phyloP scores from a whole-genome alignment of 2,797 vertebrate genomes.

The Leptoclinus maculatus region DNA sequence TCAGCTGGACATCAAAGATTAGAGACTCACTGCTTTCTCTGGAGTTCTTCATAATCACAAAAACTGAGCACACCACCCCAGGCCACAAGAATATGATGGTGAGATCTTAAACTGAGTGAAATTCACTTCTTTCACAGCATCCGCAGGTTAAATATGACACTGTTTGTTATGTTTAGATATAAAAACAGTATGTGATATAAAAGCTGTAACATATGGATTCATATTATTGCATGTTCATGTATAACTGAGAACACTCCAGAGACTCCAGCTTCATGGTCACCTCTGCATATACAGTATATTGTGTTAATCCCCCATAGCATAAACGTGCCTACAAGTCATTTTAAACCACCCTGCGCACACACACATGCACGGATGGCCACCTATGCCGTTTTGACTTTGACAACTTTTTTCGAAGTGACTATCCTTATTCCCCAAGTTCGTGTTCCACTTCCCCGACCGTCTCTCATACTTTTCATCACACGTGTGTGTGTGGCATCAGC shows the following conservation, averaged over 20 bases:
- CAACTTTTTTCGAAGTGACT: slow-evolving; percentile 47
- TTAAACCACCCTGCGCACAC: background rate
- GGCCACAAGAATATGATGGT: slow-evolving; percentile 14
- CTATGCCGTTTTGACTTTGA: slow-evolving; percentile 8
- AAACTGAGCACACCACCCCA: slow-evolving; percentile 10
- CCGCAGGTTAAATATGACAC: slow-evolving; percentile 7
- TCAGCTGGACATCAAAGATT: slow-evolving; percentile 36
- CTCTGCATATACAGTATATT: background rate
- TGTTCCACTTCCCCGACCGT: slow-evolving; percentile 31
- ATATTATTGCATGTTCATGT: background rate
- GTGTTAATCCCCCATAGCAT: background rate
- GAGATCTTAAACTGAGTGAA: slow-evolving; percentile 29
- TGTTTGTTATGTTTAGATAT: background rate
- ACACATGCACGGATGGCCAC: background rate
- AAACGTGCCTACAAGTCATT: background rate
- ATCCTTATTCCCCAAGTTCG: slow-evolving; percentile 22
- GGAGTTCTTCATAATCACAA: slow-evolving; percentile 36
- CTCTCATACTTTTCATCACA: slow-evolving; percentile 26
- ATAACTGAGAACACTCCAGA: background rate
- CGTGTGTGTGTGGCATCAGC: slow-evolving; percentile 23
- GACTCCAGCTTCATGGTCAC: background rate
- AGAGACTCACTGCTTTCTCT: slow-evolving; percentile 23
- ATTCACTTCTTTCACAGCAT: slow-evolving; percentile 35
- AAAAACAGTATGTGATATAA: background rate
- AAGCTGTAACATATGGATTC: background rate